These are phyloP conservation scores for Craterocephalus amniculus DNA, from an alignment of 2,797 vertebrate genomes.

Conservation along the genomic window DNA sequence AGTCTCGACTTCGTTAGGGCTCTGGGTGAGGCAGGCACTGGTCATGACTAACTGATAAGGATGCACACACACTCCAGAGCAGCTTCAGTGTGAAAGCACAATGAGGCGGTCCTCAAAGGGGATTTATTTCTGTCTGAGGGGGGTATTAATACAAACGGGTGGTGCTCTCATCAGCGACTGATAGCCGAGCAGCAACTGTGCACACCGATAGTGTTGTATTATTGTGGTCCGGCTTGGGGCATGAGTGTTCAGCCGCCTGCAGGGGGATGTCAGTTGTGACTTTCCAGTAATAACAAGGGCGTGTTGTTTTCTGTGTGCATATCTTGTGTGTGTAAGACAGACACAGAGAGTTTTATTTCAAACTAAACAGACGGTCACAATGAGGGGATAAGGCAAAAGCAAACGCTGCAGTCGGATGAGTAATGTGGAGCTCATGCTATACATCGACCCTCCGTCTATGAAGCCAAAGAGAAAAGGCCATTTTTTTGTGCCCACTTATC, in stretches of 20 bases:
- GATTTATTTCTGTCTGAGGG: constrained; percentile 51
- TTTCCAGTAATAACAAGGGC: constrained; percentile 79
- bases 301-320: constrained; percentile 71
- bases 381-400: constrained; percentile 30
- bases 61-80: constrained; percentile 1
- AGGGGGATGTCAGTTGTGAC: constrained; percentile 73
- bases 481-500: constrained; percentile 57
- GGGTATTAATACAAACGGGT: constrained; percentile 54
- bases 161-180: constrained; percentile 27
- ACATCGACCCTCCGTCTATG: constrained; percentile 26
- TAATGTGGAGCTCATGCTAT: constrained; percentile 62
- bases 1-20: constrained; percentile 7
- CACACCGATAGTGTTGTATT: constrained; percentile 62
- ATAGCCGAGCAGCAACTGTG: constrained; percentile 47
- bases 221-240: constrained; percentile 51
- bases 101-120: constrained; percentile 19
- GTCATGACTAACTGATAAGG: constrained; percentile 49
- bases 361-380: constrained; percentile 52
- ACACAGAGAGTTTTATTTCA: constrained; percentile 55
- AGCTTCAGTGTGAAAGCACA: not conserved
- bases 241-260: constrained; percentile 57
- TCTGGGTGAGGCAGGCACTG: constrained; percentile 51
- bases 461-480: constrained; percentile 36
- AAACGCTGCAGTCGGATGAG: constrained; percentile 17
- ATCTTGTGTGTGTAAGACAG: constrained; percentile 44